Base-by-base conservation (phyloP, 1,140 invertebrate species). In the Drosophila ambigua region DNA sequence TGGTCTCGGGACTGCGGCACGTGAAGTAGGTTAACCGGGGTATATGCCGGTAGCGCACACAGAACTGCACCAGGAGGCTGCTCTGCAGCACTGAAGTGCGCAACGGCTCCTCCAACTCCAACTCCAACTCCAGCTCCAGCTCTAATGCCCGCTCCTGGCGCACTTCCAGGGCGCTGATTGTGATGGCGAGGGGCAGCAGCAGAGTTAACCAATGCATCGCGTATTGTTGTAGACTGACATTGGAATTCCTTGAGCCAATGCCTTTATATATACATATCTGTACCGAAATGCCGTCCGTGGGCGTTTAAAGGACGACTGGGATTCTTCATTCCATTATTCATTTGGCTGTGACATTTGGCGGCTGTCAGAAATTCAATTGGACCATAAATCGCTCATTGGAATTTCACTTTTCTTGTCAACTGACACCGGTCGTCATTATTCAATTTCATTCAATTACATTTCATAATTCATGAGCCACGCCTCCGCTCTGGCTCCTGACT, bases 391-490 rank as follows among this genome's bases (percentile, higher is more conserved):
- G 82, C 69, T 68, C 71, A 72, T 71, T 63, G 62, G 79, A 68
- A 79, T 83, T 88, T 88, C 84, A 88, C 83, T 87, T 87, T 87
- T 79, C 76, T 80, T 84, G 80, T 84, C 80, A 75, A 45, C 71
- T 79, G 75, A 83, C 67, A 69, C 67, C 11, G 35, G 35, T 39
- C 51, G 64, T 85, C 82, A 79, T 88, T 87, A 87, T 87, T 87
- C 82, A 88, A 88, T 88, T 89, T 88, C 65, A 69, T 83, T 88
- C 83, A 88, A 88, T 88, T 88, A 88, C 58, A 75, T 83, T 88
- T 79, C 76, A 88, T 88, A 88, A 88, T 88, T 88, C 84, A 88
- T 74, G 57, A 62, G 43, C 60, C 61, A 39, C 55, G 24, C 64
- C 63, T 45, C 5, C 54, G 52, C n/a, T 39, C 5, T 39, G 35